Evolutionary conservation across 2,113 vertebrate species (phyloP).

Genomic region (Petromus typicus): DNA sequence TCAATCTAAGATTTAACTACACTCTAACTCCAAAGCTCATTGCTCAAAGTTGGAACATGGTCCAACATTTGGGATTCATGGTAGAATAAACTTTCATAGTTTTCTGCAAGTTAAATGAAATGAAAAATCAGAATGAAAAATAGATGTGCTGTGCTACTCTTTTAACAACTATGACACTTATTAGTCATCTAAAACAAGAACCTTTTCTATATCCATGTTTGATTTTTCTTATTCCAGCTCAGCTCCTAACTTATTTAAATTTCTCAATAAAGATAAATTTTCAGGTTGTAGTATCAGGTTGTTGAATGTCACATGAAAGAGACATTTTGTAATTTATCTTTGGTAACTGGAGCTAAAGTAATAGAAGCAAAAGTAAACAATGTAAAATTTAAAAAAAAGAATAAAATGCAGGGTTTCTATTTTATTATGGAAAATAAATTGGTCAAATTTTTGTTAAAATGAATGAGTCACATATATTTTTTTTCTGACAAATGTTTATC

Average conservation of each 20-base stretch:
- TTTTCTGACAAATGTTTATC: not conserved
- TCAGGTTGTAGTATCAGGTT: not conserved
- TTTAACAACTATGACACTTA: not conserved
- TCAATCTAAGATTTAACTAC: not conserved
- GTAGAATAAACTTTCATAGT: not conserved
- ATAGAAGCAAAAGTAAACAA: not conserved
- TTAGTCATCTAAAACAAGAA: not conserved
- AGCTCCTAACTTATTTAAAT: not conserved
- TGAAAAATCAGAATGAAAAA: not conserved
- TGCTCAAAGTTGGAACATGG: not conserved
- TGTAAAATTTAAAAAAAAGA: too few species aligned
- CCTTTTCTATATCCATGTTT: not conserved
- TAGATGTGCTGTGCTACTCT: not conserved
- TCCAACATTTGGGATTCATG: not conserved
- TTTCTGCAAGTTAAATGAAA: not conserved
- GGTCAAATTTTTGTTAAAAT: not conserved
- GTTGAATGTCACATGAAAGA: not conserved
- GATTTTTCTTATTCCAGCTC: not conserved
- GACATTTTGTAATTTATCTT: not conserved
- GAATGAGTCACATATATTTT: not conserved
- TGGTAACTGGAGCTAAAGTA: not conserved
- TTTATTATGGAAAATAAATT: not conserved
- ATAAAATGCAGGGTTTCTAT: not conserved
- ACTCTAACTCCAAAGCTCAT: not conserved
- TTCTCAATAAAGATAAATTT: not conserved